phyloP scores from a whole-genome alignment of 2,113 vertebrate genomes.

The Holacanthus passer region DNA sequence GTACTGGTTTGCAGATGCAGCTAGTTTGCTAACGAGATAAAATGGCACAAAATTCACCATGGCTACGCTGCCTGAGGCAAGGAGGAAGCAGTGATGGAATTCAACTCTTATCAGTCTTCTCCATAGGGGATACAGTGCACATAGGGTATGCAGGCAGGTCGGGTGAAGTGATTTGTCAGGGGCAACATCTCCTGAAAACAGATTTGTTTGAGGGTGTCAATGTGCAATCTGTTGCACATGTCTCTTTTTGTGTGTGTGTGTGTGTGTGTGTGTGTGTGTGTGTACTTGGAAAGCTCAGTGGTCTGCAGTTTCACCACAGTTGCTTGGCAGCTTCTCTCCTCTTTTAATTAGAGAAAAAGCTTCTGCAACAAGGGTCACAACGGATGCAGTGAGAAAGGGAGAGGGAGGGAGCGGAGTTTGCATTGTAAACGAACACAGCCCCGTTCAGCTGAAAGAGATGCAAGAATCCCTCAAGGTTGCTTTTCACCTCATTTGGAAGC shows the following conservation, averaged over 20 bases:
- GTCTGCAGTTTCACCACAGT: constrained; percentile 67
- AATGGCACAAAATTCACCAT: constrained; percentile 48
- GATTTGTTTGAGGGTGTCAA: constrained; percentile 65
- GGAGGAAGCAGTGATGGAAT: constrained; percentile 60
- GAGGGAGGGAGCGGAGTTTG: constrained; percentile 33
- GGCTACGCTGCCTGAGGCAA: constrained; percentile 55
- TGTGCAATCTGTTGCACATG: constrained; percentile 50
- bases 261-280: constrained; percentile 1
- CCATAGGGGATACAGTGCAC: constrained; percentile 54
- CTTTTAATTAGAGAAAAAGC: constrained; percentile 81
- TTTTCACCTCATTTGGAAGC: constrained; percentile 28
- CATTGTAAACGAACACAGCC: constrained; percentile 49
- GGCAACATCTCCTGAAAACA: constrained; percentile 62
- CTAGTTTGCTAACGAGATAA: constrained; percentile 60
- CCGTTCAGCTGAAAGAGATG: constrained; percentile 28
- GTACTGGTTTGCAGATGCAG: constrained; percentile 34
- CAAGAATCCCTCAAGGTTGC: constrained; percentile 34
- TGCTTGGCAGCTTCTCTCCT: constrained; percentile 75
- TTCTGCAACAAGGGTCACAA: constrained; percentile 70
- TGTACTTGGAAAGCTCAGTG: constrained; percentile 39
- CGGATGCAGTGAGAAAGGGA: constrained; percentile 30
- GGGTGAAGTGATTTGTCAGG: constrained; percentile 68
- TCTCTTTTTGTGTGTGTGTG: constrained; percentile 19
- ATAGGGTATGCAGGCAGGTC: constrained; percentile 63
- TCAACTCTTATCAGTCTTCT: constrained; percentile 71